Conservation (phyloP, 2,888 invertebrate genomes). For the Meliscaeva auricollis region DNA sequence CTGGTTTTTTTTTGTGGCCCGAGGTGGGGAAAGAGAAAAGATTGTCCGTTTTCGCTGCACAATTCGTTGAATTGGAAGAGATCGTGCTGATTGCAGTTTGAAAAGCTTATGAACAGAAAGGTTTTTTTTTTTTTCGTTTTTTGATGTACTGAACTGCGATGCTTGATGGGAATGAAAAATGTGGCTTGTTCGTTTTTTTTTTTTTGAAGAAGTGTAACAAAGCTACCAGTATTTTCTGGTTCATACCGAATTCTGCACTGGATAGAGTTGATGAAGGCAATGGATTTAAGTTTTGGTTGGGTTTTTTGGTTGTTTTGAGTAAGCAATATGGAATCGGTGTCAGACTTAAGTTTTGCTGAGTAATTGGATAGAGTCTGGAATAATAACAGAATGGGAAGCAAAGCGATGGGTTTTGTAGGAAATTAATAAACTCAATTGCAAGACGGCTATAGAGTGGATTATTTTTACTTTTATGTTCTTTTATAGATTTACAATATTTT, state of each 20-base stretch:
- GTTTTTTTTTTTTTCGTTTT: not conserved
- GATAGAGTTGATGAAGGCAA: conserved; percentile 15
- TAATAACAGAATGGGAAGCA: not conserved
- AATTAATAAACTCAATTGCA: not conserved
- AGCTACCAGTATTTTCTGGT: too few species aligned
- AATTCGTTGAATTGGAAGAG: conserved; percentile 57
- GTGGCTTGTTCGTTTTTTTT: conserved; percentile 9
- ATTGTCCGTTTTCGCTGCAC: conserved; percentile 43
- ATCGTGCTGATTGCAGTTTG: conserved; percentile 60
- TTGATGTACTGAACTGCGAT: not conserved
- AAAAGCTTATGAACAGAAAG: conserved; percentile 33
- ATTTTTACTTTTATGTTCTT: too few species aligned
- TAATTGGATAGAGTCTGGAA: conserved; percentile 14
- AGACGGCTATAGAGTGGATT: not conserved
- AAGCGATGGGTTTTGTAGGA: not conserved
- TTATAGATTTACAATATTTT: too few species aligned
- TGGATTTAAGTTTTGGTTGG: not conserved
- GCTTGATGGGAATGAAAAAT: conserved; percentile 19
- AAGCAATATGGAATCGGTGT: conserved; percentile 26
- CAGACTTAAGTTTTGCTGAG: conserved; percentile 12
- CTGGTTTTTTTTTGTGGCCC: not conserved
- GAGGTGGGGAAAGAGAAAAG: not conserved
- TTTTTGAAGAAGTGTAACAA: not conserved
- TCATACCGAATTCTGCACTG: too few species aligned
- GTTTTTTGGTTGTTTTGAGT: not conserved